A percentile compares a stretch with the other conserved stretches of the same genome.
Conservation (phyloP, 2,888 invertebrate species). For the Chalcis sispes region DNA sequence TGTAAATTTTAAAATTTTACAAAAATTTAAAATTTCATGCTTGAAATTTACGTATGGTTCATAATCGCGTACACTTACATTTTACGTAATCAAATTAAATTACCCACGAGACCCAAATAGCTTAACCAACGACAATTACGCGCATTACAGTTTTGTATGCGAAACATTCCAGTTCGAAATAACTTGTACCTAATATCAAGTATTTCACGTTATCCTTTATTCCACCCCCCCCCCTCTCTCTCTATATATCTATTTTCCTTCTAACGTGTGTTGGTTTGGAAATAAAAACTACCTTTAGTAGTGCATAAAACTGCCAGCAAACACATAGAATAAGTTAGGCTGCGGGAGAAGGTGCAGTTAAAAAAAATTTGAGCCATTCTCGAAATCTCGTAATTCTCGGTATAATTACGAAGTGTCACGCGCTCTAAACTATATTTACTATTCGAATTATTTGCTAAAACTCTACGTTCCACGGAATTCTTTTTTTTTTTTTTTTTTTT, state of each 20-base stretch:
- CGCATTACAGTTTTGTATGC: neutral
- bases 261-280: neutral
- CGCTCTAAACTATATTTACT: slow-evolving; percentile 49
- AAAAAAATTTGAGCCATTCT: slow-evolving; percentile 42
- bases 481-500: neutral
- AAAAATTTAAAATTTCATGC: too few relatives aligned
- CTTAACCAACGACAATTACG: neutral
- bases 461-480: neutral
- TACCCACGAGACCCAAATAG: slow-evolving; percentile 22
- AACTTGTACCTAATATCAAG: slow-evolving; percentile 32
- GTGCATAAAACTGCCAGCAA: slow-evolving; percentile 36
- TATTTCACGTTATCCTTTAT: neutral
- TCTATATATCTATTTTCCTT: neutral
- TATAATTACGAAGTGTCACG: slow-evolving; percentile 48
- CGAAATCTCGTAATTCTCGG: slow-evolving; percentile 32
- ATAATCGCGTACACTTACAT: too few relatives aligned
- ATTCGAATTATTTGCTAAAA: slow-evolving; percentile 19
- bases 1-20: too few relatives aligned
- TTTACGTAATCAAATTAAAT: slow-evolving; percentile 24
- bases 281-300: slow-evolving; percentile 1
- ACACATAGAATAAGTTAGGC: slow-evolving; percentile 1
- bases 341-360: neutral
- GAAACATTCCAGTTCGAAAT: too few relatives aligned
- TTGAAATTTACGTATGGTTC: too few relatives aligned
- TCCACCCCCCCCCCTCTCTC: neutral